Percentiles rank a stretch among this genome's conserved stretches.
Evolutionary conservation across 2,113 vertebrate species (phyloP).

Genomic region (Stegostoma tigrinum): DNA sequence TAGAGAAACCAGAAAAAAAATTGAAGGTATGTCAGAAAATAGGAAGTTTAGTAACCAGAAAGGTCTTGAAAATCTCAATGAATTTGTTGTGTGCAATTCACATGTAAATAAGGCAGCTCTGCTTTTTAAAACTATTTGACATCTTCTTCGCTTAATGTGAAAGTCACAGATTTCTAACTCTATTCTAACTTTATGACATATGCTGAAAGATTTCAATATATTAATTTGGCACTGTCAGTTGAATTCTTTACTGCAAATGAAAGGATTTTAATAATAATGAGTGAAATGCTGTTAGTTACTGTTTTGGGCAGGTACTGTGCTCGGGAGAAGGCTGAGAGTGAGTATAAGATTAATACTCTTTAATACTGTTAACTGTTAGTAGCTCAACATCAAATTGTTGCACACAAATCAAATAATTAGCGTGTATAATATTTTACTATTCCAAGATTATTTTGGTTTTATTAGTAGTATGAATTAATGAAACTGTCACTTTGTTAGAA

Average conservation of each 20-base stretch:
- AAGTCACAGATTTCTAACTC: neutral
- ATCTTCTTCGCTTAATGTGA: neutral
- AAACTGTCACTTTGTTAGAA: neutral
- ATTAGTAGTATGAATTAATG: neutral
- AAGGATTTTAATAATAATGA: neutral
- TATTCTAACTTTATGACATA: neutral
- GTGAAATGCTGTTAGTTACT: neutral
- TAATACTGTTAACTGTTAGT: neutral
- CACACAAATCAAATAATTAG: neutral
- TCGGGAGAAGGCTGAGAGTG: neutral
- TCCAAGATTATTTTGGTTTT: neutral
- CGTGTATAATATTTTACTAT: slow-evolving; percentile 15
- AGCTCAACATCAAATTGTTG: neutral
- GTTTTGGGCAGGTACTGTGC: neutral
- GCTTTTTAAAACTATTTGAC: neutral
- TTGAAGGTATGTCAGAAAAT: neutral
- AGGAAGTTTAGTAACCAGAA: neutral
- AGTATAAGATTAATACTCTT: neutral
- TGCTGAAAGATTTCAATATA: too few relatives aligned
- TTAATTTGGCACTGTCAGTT: neutral
- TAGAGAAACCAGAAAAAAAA: neutral
- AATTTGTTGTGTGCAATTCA: neutral
- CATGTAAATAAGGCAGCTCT: too few relatives aligned
- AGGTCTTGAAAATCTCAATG: neutral
- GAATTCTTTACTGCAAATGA: neutral